Evolutionary conservation across 2,888 invertebrate genomes (phyloP), one percentile per base, ranked within the genome.

Genomic region (Calephelis perditalis): DNA sequence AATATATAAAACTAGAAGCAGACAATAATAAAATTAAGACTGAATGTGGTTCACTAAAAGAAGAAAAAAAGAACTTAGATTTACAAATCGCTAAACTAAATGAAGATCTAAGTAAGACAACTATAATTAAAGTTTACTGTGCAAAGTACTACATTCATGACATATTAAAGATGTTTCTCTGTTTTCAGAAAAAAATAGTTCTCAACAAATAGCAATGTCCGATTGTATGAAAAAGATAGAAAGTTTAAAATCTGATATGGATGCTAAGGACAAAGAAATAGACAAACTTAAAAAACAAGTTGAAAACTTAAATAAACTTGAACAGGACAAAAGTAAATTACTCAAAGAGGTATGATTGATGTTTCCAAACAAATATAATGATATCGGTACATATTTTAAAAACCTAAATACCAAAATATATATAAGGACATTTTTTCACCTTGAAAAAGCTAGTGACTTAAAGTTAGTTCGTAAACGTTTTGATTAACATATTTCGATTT

Each of bases 11-110:
- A 61, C 67, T 81, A 63, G 84, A 91, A 76, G 81, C 82, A 65
- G 81, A 85, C 70, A 92, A 76, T 70, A 86, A 70, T 73, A 87
- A 80, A 72, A 77, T 69, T 68, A 71, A 65, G 67, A 82, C 72
- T 73, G 91, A 84, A 70, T 88, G 71, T 69, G 94, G 91, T 79
- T 87, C 91, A 62, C 77, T 94, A 37, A 93, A 93, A 71, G 92
- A 93, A 63, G 95, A 94, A 68, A 95, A 93, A 69, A 92, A 92
- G 64, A 90, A 86, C 59, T 77, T 95, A 63, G 92, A 93, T 74
- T 82, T 87, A 58, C 92, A 93, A 84, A 87, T 93, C 55, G 83
- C 82, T 63, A 92, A 92, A 74, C 81, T 94, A 7, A 92, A 92
- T 71, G 77, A 84, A 62, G 93, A 94, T 70, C 85, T 93, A 67